A percentile compares a stretch with the other conserved stretches of the same genome.
phyloP scores from a whole-genome alignment of 2,797 vertebrate species.

The Pangasius krempfi region DNA sequence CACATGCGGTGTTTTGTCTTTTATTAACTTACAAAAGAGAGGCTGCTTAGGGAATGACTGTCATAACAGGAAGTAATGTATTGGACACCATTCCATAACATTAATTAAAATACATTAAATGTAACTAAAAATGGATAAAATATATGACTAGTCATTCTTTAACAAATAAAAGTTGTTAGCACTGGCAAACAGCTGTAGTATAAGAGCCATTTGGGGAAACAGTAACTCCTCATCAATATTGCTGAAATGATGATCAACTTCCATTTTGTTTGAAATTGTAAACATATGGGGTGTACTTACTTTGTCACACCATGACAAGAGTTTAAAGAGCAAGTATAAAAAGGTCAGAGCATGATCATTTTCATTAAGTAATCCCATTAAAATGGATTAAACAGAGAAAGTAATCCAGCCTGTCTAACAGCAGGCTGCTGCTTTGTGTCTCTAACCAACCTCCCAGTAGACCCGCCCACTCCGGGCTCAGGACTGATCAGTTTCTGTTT shows the following conservation, averaged over 20 bases:
- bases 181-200: not conserved
- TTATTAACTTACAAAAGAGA: not conserved
- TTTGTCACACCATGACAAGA: not conserved
- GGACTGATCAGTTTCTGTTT: constrained; percentile 5
- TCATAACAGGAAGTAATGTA: not conserved
- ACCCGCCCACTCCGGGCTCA: not conserved
- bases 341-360: not conserved
- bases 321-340: not conserved
- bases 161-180: too few species aligned
- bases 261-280: not conserved
- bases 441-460: not conserved
- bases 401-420: too few species aligned
- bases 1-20: not conserved
- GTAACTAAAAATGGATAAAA: not conserved
- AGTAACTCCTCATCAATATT: not conserved
- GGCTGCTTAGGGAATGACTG: not conserved
- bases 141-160: too few species aligned
- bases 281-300: not conserved
- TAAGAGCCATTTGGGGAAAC: not conserved
- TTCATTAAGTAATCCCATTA: too few species aligned
- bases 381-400: not conserved
- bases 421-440: not conserved
- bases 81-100: not conserved
- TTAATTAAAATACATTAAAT: too few species aligned
- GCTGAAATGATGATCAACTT: too few species aligned